Evolutionary conservation across 2,113 vertebrate genomes (phyloP), one percentile per base, ranked within the genome.

Genomic region (Cyanoramphus novaezelandiae): DNA sequence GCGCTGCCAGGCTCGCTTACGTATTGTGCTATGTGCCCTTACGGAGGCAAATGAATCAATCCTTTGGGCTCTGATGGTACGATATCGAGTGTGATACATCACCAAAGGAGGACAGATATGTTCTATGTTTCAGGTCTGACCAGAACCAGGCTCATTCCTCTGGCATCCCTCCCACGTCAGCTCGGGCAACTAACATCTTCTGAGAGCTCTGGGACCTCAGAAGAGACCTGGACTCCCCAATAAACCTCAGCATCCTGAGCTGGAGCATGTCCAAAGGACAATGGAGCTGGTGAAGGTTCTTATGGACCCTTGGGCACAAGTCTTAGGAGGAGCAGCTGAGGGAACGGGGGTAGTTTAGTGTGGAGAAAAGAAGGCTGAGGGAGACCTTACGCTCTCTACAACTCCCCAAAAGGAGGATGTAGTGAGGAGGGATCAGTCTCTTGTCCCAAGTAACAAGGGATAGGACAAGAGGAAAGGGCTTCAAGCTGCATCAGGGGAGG

Each of bases 221-320:
- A 11, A 68, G 57, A 85, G 53, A 53, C 19, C 1, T 0, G 8
- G 17, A 44, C 7, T 8, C 8, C n/a, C 18, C 4, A 1, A 2
- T 50, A 41, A 14, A 2, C 13, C 17, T 87, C 69, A 65, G 31
- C 41, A 74, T 62, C 21, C 29, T 2, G 9, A 76, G 57, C 0
- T 2, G 17, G n/a, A 86, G 53, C 0, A 13, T 28, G 31, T 55
- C n/a, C 47, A 43, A 55, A 37, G 25, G 25, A 35, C 74, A 31
- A 49, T 0, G 1, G 31, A 82, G 41, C 31, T n/a, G 27, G 53
- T 18, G 17, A 69, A 55, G 63, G n/a, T 35, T 19, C 15, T 55
- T 57, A 57, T 13, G 13, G 55, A 21, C 31, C 55, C 55, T 57
- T n/a, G 25, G 29, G 69, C 28, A 80, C 19, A 24, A 67, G 25